phyloP scores from a whole-genome alignment of 2,888 invertebrate genomes.

The Phyto melanocephala region DNA sequence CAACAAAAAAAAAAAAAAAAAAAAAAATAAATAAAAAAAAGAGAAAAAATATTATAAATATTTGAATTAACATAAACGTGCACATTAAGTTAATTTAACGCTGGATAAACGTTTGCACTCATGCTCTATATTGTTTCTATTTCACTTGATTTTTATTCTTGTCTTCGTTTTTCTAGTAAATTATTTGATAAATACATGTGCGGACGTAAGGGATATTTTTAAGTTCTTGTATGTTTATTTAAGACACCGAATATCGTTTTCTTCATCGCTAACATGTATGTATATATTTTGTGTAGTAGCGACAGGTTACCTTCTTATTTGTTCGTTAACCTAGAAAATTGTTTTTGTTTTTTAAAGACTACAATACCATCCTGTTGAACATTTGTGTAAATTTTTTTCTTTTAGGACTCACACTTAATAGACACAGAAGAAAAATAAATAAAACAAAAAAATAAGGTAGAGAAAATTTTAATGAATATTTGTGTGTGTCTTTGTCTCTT shows the following conservation, averaged over 20 bases:
- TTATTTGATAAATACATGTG: too few relatives aligned
- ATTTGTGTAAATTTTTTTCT: background rate
- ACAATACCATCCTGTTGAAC: background rate
- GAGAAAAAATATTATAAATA: constrained; percentile 36
- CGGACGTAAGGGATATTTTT: too few relatives aligned
- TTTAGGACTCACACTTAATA: too few relatives aligned
- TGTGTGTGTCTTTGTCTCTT: too few relatives aligned
- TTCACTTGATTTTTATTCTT: background rate
- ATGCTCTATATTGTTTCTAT: background rate
- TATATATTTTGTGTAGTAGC: background rate
- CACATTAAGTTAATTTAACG: constrained; percentile 64
- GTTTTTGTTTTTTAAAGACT: constrained; percentile 21
- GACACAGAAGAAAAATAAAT: too few relatives aligned
- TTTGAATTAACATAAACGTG: constrained; percentile 62
- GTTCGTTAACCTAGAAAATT: constrained; percentile 43
- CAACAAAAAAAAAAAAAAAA: background rate
- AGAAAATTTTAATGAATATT: too few relatives aligned
- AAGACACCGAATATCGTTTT: too few relatives aligned
- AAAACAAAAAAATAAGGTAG: too few relatives aligned
- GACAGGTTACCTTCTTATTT: constrained; percentile 12
- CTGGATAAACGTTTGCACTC: constrained; percentile 36
- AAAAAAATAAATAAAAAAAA: background rate
- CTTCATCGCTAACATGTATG: too few relatives aligned
- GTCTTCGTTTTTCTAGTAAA: too few relatives aligned
- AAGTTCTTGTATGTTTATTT: too few relatives aligned